Evolutionary conservation across 2,797 vertebrate species (phyloP).

Genomic region (Schizothorax lantsangensis): DNA sequence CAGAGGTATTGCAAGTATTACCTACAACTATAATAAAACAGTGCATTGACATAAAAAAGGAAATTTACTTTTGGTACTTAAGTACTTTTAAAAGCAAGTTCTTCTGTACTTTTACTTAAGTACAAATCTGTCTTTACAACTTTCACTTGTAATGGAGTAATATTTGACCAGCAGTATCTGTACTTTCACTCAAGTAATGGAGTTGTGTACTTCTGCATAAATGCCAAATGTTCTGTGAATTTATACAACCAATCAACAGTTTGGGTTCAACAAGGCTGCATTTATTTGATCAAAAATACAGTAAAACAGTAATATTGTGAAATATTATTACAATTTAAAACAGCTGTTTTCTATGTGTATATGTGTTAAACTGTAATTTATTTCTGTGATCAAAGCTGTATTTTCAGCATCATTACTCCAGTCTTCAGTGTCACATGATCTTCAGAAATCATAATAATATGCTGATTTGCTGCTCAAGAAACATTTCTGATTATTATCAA

Average conservation of each 20-base stretch:
- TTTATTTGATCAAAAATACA: not conserved
- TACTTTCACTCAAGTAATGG: too few relatives aligned
- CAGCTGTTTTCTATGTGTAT: not conserved
- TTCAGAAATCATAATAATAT: not conserved
- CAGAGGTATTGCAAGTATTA: too few relatives aligned
- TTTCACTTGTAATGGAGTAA: too few relatives aligned
- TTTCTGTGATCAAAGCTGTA: not conserved
- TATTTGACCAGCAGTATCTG: too few relatives aligned
- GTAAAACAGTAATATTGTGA: not conserved
- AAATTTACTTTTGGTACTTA: too few relatives aligned
- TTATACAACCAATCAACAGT: not conserved
- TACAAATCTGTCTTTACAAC: too few relatives aligned
- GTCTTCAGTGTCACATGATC: slow-evolving; percentile 11
- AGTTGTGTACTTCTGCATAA: too few relatives aligned
- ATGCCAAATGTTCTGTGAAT: not conserved
- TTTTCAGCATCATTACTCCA: not conserved
- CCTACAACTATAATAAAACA: too few relatives aligned
- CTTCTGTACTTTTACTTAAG: too few relatives aligned
- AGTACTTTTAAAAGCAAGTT: too few relatives aligned
- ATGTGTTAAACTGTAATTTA: not conserved
- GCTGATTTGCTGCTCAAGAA: not conserved
- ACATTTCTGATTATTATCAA: not conserved
- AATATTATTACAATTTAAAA: not conserved
- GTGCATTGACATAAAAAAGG: too few relatives aligned
- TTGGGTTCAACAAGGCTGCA: too few relatives aligned